A percentile compares a stretch with the other conserved stretches of the same genome.
Evolutionary conservation across 2,113 vertebrate species (phyloP).

Genomic region (Podiceps cristatus): DNA sequence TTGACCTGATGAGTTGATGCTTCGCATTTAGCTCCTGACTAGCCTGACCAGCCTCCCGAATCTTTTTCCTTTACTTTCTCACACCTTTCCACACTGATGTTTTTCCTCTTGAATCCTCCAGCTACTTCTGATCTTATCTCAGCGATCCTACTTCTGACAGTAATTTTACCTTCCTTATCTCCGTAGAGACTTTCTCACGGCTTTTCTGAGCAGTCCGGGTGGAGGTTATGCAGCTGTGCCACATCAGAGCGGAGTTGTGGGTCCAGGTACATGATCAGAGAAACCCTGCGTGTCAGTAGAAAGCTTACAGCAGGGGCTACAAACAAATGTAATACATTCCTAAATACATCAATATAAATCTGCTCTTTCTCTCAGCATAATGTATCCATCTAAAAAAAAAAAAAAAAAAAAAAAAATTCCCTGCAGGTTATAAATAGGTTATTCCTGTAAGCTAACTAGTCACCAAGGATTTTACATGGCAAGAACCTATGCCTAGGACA

Average conservation of each 20-base stretch:
- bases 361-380: background rate
- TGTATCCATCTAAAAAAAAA: background rate
- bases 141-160: background rate
- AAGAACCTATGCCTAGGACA: background rate
- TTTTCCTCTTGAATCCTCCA: background rate
- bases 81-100: background rate
- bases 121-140: background rate
- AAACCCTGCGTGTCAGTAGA: background rate
- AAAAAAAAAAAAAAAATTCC: background rate
- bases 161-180: background rate
- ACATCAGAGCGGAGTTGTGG: background rate
- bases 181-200: background rate
- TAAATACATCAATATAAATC: background rate
- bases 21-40: accelerated
- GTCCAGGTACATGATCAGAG: accelerated
- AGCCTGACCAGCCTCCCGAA: background rate
- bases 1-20: background rate
- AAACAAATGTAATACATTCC: background rate
- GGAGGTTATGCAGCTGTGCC: background rate
- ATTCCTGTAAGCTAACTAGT: background rate
- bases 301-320: background rate
- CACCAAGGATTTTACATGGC: background rate
- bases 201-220: background rate
- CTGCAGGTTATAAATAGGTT: background rate
- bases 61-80: background rate